Evolutionary conservation across 2,113 vertebrate genomes (phyloP).

Genomic region (Nematolebias whitei): DNA sequence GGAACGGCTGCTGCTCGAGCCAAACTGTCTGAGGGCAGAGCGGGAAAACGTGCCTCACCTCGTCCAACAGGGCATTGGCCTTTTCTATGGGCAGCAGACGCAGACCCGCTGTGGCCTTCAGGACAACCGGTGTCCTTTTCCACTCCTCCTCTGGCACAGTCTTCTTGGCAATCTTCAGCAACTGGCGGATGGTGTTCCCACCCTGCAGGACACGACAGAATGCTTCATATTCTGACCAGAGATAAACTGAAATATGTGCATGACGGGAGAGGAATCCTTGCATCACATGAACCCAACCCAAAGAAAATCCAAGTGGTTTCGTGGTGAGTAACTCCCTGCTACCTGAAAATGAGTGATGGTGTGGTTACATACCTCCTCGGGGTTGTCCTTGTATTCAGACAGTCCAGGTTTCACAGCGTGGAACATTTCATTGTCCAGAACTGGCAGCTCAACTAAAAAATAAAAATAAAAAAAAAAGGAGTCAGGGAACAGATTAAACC

Average conservation of each 20-base stretch:
- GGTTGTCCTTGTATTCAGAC: slow-evolving; percentile 91
- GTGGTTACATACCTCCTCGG: slow-evolving; percentile 84
- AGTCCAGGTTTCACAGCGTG: slow-evolving; percentile 96
- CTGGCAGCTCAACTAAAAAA: slow-evolving; percentile 83
- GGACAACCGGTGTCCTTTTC: slow-evolving; percentile 90
- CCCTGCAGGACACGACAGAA: slow-evolving; percentile 76
- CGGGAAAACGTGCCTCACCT: slow-evolving; percentile 80
- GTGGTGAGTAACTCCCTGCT: slow-evolving; percentile 38
- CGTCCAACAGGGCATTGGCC: slow-evolving; percentile 86
- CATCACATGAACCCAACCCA: slow-evolving; percentile 56
- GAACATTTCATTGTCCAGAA: slow-evolving; percentile 93
- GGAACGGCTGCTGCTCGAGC: slow-evolving; percentile 56
- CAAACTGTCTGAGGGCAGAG: slow-evolving; percentile 72
- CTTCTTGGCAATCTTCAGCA: slow-evolving; percentile 90
- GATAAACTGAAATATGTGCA: neutral
- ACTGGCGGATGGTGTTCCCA: slow-evolving; percentile 85
- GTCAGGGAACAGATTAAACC: slow-evolving; percentile 22
- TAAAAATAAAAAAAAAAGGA: slow-evolving; percentile 29
- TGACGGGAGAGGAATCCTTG: slow-evolving; percentile 53
- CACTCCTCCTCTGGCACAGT: slow-evolving; percentile 89
- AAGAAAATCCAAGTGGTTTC: slow-evolving; percentile 49
- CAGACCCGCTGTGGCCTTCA: slow-evolving; percentile 95
- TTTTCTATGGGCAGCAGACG: slow-evolving; percentile 89
- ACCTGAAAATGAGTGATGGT: slow-evolving; percentile 35
- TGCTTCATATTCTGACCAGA: neutral